Evolutionary conservation across 1,140 invertebrate species (phyloP).

Genomic region (Drosophila rhopaloa): DNA sequence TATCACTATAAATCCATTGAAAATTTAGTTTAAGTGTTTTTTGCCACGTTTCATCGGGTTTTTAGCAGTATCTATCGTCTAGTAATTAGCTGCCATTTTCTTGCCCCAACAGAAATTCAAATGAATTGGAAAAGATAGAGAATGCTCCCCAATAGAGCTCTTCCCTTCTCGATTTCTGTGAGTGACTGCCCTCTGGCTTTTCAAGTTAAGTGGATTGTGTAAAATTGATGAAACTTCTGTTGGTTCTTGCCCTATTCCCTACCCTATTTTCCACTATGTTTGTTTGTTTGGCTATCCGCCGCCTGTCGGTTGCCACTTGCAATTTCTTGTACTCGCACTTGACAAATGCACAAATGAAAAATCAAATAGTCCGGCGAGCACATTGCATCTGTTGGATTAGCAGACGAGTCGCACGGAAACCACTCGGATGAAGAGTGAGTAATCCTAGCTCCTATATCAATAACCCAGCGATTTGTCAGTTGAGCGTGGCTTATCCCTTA

Average conservation of each 20-base stretch:
- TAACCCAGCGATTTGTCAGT: slow-evolving; percentile 58
- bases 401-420: slow-evolving; percentile 1
- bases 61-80: neutral
- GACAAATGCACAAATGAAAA: slow-evolving; percentile 73
- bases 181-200: slow-evolving; percentile 34
- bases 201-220: slow-evolving; percentile 67
- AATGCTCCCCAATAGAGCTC: neutral
- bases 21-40: too few species aligned
- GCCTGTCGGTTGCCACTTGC: slow-evolving; percentile 61
- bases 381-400: slow-evolving; percentile 37
- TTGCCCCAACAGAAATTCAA: slow-evolving; percentile 19
- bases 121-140: slow-evolving; percentile 11
- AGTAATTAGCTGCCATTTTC: slow-evolving; percentile 13
- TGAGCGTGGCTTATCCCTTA: slow-evolving; percentile 30
- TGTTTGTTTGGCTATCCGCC: slow-evolving; percentile 35
- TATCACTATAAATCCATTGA: too few species aligned
- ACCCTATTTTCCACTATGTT: slow-evolving; percentile 11
- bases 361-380: slow-evolving; percentile 45
- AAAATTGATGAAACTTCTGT: slow-evolving; percentile 64
- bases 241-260: slow-evolving; percentile 2
- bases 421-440: neutral
- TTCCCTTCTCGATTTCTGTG: slow-evolving; percentile 1
- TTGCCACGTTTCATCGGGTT: too few species aligned
- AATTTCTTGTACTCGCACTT: slow-evolving; percentile 51
- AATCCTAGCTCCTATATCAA: slow-evolving; percentile 31